Conservation (phyloP, 2,888 invertebrate genomes). For the Aleiodes leptofemur region DNA sequence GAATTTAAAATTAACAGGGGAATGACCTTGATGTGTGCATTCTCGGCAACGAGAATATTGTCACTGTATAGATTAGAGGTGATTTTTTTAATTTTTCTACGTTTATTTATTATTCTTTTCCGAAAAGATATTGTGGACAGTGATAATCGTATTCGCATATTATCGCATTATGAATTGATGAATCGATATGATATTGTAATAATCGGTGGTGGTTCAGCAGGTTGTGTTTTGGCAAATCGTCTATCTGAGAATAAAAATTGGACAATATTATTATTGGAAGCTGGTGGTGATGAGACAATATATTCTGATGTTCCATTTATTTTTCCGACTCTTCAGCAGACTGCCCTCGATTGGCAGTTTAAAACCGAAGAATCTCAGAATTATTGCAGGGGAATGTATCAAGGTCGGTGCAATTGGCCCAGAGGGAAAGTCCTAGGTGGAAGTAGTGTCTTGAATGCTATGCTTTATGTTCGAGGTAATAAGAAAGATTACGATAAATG, state of each 20-base stretch:
- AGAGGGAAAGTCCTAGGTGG: slow-evolving; percentile 95
- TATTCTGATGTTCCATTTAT: slow-evolving; percentile 92
- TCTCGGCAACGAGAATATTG: slow-evolving; percentile 81
- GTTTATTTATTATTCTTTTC: slow-evolving; percentile 80
- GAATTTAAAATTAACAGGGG: not conserved
- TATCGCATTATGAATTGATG: slow-evolving; percentile 77
- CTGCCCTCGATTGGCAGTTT: slow-evolving; percentile 93
- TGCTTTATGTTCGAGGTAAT: slow-evolving; percentile 94
- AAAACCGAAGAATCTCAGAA: slow-evolving; percentile 85
- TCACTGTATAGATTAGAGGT: slow-evolving; percentile 82
- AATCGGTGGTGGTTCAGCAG: slow-evolving; percentile 92
- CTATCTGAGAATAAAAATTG: slow-evolving; percentile 87
- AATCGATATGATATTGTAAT: slow-evolving; percentile 88
- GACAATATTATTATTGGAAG: slow-evolving; percentile 89
- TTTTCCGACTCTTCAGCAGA: slow-evolving; percentile 90
- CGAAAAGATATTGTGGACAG: slow-evolving; percentile 85
- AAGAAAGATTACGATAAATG: slow-evolving; percentile 92
- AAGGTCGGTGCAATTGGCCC: slow-evolving; percentile 92
- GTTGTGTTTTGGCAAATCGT: slow-evolving; percentile 89
- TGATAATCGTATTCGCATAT: slow-evolving; percentile 79
- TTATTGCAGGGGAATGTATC: slow-evolving; percentile 83
- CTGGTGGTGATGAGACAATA: slow-evolving; percentile 93
- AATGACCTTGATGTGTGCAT: slow-evolving; percentile 70
- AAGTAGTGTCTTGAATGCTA: slow-evolving; percentile 92
- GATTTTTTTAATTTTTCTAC: slow-evolving; percentile 80